Percentiles rank a stretch among this genome's conserved stretches.
Conservation (phyloP, 2,113 vertebrate genomes). For the Crotalus tigris region DNA sequence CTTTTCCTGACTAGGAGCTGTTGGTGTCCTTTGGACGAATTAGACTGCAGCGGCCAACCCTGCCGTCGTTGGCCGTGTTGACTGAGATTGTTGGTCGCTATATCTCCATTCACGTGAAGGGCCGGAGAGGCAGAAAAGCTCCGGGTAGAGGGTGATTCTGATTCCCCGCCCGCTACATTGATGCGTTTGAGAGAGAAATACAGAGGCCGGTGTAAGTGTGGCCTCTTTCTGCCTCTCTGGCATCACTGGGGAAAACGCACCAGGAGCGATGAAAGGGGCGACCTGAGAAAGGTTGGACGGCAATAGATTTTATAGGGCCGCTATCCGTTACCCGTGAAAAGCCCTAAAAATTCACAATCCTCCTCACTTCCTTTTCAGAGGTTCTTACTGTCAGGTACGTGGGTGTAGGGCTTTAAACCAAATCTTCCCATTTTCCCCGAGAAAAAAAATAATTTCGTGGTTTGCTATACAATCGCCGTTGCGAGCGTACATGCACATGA, state of each 20-base stretch:
- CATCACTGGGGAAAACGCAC: background rate
- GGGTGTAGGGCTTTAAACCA: background rate
- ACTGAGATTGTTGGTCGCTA: background rate
- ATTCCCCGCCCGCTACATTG: background rate
- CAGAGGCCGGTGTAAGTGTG: background rate
- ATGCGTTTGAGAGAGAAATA: background rate
- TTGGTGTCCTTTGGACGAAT: background rate
- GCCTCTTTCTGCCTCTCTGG: fast-evolving
- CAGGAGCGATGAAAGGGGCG: background rate
- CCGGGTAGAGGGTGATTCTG: background rate
- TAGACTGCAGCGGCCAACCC: background rate
- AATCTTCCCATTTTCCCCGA: background rate
- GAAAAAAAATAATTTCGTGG: background rate
- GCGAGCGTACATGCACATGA: no score
- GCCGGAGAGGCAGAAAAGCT: background rate
- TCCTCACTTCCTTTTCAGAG: background rate
- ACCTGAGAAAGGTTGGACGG: background rate
- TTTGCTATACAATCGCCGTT: background rate
- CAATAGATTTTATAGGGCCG: background rate
- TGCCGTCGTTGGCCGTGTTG: background rate
- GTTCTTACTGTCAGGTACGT: background rate
- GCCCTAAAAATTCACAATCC: background rate
- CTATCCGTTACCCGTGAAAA: background rate
- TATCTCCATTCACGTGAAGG: background rate
- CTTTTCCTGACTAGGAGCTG: background rate